phyloP scores from a whole-genome alignment of 1,140 invertebrate genomes.

The Papilio glaucus region DNA sequence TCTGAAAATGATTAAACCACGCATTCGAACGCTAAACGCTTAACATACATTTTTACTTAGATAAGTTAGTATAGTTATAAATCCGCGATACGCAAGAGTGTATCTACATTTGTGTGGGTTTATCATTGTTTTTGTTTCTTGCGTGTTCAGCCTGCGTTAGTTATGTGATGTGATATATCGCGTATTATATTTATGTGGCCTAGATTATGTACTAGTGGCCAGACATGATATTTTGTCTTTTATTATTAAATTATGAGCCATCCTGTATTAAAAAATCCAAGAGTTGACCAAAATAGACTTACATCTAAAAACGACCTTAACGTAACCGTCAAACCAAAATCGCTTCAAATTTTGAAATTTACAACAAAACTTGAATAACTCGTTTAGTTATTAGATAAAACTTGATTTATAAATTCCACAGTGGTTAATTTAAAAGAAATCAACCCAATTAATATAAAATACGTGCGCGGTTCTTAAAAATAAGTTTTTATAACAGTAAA shows the following conservation, averaged over 20 bases:
- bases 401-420: background rate
- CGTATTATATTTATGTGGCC: background rate
- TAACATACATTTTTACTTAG: no score
- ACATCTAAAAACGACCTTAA: background rate
- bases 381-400: background rate
- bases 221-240: no score
- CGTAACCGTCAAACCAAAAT: background rate
- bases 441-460: background rate
- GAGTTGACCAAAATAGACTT: background rate
- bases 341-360: background rate
- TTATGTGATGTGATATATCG: background rate
- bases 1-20: no score
- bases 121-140: background rate
- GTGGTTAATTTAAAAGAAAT: background rate
- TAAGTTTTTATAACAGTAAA: background rate
- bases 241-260: no score
- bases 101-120: no score
- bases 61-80: no score
- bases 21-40: no score
- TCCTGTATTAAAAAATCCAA: no score
- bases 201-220: background rate
- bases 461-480: background rate
- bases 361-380: constrained; percentile 10
- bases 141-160: constrained; percentile 1
- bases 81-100: no score